These are phyloP conservation scores for Seira sanloemensis DNA, from an alignment of 2,888 invertebrate species.

Conservation along the genomic window DNA sequence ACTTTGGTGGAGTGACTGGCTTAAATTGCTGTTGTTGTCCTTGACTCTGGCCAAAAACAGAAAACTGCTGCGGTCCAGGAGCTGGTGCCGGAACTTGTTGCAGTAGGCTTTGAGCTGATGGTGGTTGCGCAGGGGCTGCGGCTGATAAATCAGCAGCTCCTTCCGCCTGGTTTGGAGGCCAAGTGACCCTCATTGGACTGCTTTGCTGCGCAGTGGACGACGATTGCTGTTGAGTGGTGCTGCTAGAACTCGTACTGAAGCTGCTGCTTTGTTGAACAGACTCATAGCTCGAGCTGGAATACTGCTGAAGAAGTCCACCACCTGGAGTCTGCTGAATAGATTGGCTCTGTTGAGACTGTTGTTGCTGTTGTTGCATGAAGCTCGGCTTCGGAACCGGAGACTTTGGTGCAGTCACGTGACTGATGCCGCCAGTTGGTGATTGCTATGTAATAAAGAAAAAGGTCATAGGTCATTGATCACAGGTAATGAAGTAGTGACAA, in stretches of 20 bases:
- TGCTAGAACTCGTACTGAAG: constrained; percentile 44
- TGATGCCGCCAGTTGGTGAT: constrained; percentile 74
- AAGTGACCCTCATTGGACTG: constrained; percentile 24
- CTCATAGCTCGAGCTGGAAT: constrained; percentile 24
- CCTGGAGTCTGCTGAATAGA: constrained; percentile 23
- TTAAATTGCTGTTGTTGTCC: constrained; percentile 58
- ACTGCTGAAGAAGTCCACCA: constrained; percentile 50
- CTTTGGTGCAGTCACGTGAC: constrained; percentile 71
- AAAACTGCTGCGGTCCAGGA: constrained; percentile 29
- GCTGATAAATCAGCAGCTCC: background rate
- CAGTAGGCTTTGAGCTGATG: constrained; percentile 28
- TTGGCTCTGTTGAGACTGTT: constrained; percentile 24
- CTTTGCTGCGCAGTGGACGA: constrained; percentile 14
- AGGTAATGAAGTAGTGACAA: too few relatives aligned
- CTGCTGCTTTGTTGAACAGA: too few relatives aligned
- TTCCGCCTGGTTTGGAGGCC: constrained; percentile 40
- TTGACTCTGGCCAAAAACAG: constrained; percentile 38
- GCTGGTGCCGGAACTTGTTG: constrained; percentile 10
- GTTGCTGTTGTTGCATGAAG: constrained; percentile 15
- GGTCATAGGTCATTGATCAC: too few relatives aligned
- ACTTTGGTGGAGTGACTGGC: constrained; percentile 66
- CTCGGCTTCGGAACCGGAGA: constrained; percentile 12
- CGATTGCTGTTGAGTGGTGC: constrained; percentile 29
- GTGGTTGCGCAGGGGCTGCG: background rate
- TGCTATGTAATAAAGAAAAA: too few relatives aligned